phyloP scores from a whole-genome alignment of 1,140 invertebrate species.

The Rhyzopertha dominica region DNA sequence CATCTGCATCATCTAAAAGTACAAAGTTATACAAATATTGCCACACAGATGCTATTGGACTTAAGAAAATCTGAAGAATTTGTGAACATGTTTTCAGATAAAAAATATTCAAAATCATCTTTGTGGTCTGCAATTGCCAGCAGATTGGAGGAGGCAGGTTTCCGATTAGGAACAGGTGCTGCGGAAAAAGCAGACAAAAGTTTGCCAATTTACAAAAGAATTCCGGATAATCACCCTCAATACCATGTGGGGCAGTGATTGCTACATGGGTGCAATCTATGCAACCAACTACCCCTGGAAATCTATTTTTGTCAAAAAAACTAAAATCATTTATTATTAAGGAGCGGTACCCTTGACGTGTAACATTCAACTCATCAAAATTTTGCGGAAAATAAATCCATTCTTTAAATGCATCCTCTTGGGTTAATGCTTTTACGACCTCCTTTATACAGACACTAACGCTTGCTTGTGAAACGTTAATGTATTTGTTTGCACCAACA shows the following conservation, averaged over 20 bases:
- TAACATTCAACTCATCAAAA: background rate
- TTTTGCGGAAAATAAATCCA: conserved; percentile 3
- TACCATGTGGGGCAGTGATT: conserved; percentile 22
- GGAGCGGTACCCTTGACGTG: background rate
- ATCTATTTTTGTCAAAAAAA: conserved; percentile 19
- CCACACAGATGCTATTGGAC: too few relatives aligned
- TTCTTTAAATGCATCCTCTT: background rate
- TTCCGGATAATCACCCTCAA: conserved; percentile 24
- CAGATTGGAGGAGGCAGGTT: too few relatives aligned
- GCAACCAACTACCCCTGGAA: conserved; percentile 25
- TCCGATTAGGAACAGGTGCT: too few relatives aligned
- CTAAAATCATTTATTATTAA: conserved; percentile 5
- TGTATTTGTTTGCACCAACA: background rate
- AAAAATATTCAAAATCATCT: too few relatives aligned
- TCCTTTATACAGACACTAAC: background rate
- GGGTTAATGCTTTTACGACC: background rate
- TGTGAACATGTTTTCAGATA: too few relatives aligned
- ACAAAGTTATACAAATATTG: too few relatives aligned
- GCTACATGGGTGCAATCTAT: conserved; percentile 35
- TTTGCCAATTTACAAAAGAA: too few relatives aligned
- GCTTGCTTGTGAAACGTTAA: background rate
- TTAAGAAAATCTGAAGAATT: too few relatives aligned
- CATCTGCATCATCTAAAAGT: too few relatives aligned
- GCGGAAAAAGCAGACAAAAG: too few relatives aligned
- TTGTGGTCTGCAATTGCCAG: too few relatives aligned